These are phyloP conservation scores for Diplolepis rosae DNA, from an alignment of 2,888 invertebrate species.

Conservation along the genomic window DNA sequence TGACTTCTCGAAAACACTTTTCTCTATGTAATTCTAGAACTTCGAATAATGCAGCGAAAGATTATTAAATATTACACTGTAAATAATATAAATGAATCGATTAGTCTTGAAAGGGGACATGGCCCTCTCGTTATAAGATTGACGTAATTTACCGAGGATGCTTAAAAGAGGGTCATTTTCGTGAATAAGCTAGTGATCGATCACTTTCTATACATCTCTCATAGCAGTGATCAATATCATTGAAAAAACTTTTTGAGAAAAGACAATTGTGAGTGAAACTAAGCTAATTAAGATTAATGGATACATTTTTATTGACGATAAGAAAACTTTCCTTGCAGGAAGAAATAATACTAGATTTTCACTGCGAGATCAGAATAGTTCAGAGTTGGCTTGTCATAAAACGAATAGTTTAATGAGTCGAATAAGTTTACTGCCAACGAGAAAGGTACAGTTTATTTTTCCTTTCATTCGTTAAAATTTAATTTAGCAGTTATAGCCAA, in stretches of 20 bases:
- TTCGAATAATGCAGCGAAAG: too few relatives aligned
- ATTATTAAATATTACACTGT: neutral
- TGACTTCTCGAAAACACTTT: neutral
- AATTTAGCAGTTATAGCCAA: neutral
- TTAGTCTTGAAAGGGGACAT: neutral
- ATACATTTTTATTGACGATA: neutral
- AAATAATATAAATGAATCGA: neutral
- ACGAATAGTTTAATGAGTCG: too few relatives aligned
- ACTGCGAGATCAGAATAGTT: too few relatives aligned
- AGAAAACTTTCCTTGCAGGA: too few relatives aligned
- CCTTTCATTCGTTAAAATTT: too few relatives aligned
- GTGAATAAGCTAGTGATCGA: neutral
- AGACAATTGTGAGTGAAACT: neutral
- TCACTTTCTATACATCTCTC: neutral
- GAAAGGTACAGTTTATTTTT: too few relatives aligned
- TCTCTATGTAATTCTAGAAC: neutral
- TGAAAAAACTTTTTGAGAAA: neutral
- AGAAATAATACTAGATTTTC: too few relatives aligned
- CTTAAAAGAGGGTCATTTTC: neutral
- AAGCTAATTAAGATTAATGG: neutral
- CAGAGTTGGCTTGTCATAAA: too few relatives aligned
- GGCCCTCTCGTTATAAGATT: neutral
- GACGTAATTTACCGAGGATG: neutral
- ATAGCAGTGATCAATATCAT: neutral
- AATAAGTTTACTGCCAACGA: too few relatives aligned